Percentiles rank a stretch among this genome's conserved stretches.
phyloP scores from a whole-genome alignment of 2,888 invertebrate species.

The Gari tellinella region DNA sequence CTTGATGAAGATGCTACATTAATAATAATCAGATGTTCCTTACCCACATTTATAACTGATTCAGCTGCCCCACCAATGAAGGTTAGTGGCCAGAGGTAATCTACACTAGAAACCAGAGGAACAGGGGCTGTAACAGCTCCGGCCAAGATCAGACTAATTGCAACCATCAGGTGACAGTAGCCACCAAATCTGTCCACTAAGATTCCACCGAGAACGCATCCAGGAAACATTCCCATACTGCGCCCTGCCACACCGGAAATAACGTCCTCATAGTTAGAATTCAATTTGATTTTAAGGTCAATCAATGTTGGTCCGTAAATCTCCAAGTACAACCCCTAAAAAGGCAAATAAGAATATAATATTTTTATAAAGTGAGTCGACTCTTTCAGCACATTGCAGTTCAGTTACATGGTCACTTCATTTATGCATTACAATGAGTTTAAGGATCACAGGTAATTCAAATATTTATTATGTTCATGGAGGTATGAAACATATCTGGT shows the following conservation, averaged over 20 bases:
- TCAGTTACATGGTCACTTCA: no score
- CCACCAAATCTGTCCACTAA: constrained; percentile 61
- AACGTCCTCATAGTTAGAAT: constrained; percentile 66
- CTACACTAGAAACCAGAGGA: constrained; percentile 53
- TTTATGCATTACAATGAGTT: no score
- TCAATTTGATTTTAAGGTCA: constrained; percentile 61
- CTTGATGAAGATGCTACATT: no score
- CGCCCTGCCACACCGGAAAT: constrained; percentile 61
- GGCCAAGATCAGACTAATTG: constrained; percentile 55
- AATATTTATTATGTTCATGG: no score
- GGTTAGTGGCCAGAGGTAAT: constrained; percentile 53
- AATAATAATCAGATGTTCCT: no score
- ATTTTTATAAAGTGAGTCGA: no score
- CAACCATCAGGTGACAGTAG: constrained; percentile 61
- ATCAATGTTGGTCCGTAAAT: constrained; percentile 69
- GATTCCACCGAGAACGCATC: constrained; percentile 48
- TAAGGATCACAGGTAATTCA: no score
- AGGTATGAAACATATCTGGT: no score
- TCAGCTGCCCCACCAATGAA: constrained; percentile 64
- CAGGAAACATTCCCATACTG: constrained; percentile 61
- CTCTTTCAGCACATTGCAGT: no score
- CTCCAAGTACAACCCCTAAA: constrained; percentile 64
- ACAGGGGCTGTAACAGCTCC: constrained; percentile 51
- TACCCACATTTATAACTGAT: constrained; percentile 68
- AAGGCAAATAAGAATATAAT: not conserved